phyloP scores from a whole-genome alignment of 2,888 invertebrate genomes.

The Leucania comma region DNA sequence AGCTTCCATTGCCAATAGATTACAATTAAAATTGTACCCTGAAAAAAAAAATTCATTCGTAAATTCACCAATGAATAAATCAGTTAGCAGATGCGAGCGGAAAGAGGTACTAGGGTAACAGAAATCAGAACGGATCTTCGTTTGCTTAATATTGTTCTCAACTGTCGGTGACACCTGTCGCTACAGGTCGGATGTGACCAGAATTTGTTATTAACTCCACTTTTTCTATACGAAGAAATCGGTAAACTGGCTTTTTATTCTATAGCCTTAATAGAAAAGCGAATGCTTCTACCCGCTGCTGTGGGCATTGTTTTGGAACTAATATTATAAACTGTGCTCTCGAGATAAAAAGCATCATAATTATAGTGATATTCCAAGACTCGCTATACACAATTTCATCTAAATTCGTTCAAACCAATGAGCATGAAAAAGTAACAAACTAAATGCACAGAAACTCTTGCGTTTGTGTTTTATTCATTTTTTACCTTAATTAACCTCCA shows the following conservation, averaged over 20 bases:
- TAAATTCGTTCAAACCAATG: too few species aligned
- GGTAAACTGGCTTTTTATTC: neutral
- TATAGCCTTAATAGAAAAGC: too few species aligned
- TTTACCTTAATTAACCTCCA: too few species aligned
- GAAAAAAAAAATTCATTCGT: too few species aligned
- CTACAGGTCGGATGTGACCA: conserved; percentile 8
- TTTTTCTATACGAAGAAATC: neutral
- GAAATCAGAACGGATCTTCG: conserved; percentile 17
- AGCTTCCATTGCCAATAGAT: too few species aligned
- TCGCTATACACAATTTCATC: too few species aligned
- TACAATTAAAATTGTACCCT: too few species aligned
- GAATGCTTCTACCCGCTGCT: neutral
- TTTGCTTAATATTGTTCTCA: conserved; percentile 14
- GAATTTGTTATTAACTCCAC: conserved; percentile 1
- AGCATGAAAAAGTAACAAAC: too few species aligned
- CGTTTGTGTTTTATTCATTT: too few species aligned
- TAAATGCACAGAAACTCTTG: too few species aligned
- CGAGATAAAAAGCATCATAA: neutral
- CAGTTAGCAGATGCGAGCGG: neutral
- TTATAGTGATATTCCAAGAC: too few species aligned
- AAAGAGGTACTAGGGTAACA: neutral
- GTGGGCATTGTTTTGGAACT: neutral
- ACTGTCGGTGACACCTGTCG: conserved; percentile 8
- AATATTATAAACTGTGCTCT: too few species aligned
- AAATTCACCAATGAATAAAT: neutral